These are phyloP conservation scores for Ceriagrion tenellum DNA, from an alignment of 2,888 invertebrate genomes.

Conservation along the genomic window DNA sequence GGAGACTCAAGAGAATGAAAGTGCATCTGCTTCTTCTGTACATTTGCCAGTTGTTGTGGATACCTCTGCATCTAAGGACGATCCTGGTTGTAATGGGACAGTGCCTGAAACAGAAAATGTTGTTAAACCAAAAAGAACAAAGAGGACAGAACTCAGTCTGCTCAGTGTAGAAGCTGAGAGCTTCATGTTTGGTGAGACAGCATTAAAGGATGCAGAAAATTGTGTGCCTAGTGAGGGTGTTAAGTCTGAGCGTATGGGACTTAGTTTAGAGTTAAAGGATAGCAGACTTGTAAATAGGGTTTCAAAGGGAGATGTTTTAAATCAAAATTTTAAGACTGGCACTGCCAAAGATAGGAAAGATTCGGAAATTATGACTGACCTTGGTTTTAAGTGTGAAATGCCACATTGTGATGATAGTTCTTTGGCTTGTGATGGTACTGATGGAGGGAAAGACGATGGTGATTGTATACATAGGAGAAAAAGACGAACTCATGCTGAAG, in stretches of 20 bases:
- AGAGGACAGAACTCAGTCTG: conserved; percentile 82
- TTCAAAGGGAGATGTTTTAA: not conserved
- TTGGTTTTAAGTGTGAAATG: conserved; percentile 42
- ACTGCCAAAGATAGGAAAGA: conserved; percentile 30
- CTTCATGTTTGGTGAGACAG: conserved; percentile 87
- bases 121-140: conserved; percentile 70
- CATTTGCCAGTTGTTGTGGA: conserved; percentile 11
- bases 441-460: conserved; percentile 5
- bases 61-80: not conserved
- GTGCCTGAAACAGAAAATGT: conserved; percentile 85
- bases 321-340: conserved; percentile 46
- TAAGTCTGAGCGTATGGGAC: conserved; percentile 50
- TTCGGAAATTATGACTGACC: conserved; percentile 24
- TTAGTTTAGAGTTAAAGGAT: conserved; percentile 21
- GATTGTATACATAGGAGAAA: conserved; percentile 74
- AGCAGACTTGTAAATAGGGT: conserved; percentile 39
- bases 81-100: conserved; percentile 79
- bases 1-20: conserved; percentile 69
- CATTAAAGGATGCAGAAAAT: conserved; percentile 76
- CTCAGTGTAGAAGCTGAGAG: conserved; percentile 92
- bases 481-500: conserved; percentile 81
- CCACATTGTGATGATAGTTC: conserved; percentile 68
- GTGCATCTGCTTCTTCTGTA: conserved; percentile 28
- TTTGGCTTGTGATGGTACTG: conserved; percentile 69
- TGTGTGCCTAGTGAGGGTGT: conserved; percentile 49